Evolutionary conservation across 2,888 invertebrate genomes (phyloP).

Genomic region (Amphimallon solstitiale): DNA sequence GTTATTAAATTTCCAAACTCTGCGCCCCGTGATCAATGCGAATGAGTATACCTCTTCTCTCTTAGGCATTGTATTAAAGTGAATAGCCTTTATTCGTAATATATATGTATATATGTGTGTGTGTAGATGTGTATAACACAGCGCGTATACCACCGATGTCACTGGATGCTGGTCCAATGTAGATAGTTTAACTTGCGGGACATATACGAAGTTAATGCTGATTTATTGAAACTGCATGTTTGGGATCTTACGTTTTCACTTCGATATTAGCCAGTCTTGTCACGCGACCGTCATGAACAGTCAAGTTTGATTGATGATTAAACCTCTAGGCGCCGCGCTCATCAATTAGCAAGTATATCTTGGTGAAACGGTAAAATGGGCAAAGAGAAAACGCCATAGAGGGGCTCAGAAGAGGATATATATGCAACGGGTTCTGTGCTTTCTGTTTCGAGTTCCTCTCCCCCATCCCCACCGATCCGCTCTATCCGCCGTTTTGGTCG

Average conservation of each 20-base stretch:
- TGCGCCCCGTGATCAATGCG: too few species aligned
- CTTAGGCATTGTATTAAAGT: too few species aligned
- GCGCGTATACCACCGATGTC: too few species aligned
- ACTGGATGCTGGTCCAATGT: conserved; percentile 7
- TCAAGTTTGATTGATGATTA: conserved; percentile 53
- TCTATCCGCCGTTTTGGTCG: conserved; percentile 31
- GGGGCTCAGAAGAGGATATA: conserved; percentile 14
- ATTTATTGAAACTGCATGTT: conserved; percentile 54
- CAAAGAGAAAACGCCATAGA: conserved; percentile 21
- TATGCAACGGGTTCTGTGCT: conserved; percentile 17
- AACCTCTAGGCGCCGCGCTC: conserved; percentile 47
- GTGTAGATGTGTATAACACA: too few species aligned
- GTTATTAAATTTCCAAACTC: too few species aligned
- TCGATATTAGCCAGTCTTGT: conserved; percentile 52
- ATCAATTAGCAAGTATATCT: conserved; percentile 52
- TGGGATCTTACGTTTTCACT: conserved; percentile 41
- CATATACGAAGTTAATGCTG: conserved; percentile 46
- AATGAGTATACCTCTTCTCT: too few species aligned
- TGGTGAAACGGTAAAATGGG: conserved; percentile 33
- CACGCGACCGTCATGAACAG: conserved; percentile 52
- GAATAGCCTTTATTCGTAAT: too few species aligned
- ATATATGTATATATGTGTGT: too few species aligned
- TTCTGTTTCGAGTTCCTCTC: conserved; percentile 14
- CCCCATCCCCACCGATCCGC: conserved; percentile 6
- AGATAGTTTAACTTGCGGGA: conserved; percentile 28